These are phyloP conservation scores for Choloepus didactylus DNA, from an alignment of 2,797 vertebrate genomes.

Conservation along the genomic window DNA sequence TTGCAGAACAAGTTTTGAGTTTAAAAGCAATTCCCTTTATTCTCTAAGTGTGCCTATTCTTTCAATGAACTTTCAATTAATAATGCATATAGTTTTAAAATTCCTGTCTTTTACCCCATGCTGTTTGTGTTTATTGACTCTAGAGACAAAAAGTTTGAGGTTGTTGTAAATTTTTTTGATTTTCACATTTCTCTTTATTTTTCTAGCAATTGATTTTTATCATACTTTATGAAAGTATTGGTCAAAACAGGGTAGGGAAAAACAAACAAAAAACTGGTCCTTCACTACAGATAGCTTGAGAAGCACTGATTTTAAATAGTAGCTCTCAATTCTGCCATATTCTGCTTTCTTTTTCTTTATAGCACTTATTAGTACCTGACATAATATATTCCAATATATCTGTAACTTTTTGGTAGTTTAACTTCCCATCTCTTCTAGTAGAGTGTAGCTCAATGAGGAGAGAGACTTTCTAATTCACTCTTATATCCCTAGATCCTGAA, in stretches of 20 bases:
- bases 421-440: neutral
- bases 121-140: neutral
- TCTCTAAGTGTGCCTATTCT: neutral
- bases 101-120: neutral
- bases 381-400: neutral
- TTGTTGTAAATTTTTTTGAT: neutral
- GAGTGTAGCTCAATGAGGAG: neutral
- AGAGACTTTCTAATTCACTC: neutral
- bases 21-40: neutral
- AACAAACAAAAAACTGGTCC: neutral
- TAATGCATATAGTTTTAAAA: neutral
- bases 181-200: neutral
- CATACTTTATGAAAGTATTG: neutral
- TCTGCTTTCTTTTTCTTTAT: neutral
- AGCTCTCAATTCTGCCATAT: neutral
- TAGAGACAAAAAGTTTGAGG: neutral
- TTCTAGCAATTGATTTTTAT: neutral
- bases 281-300: neutral
- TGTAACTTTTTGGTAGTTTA: neutral
- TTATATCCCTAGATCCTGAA: neutral
- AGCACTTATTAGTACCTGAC: neutral
- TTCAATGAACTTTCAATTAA: neutral
- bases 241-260: neutral
- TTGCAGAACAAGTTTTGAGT: neutral
- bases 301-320: neutral